Percentiles rank a stretch among this genome's conserved stretches.
phyloP scores from a whole-genome alignment of 2,888 invertebrate genomes.

The Lordiphosa andalusiaca region DNA sequence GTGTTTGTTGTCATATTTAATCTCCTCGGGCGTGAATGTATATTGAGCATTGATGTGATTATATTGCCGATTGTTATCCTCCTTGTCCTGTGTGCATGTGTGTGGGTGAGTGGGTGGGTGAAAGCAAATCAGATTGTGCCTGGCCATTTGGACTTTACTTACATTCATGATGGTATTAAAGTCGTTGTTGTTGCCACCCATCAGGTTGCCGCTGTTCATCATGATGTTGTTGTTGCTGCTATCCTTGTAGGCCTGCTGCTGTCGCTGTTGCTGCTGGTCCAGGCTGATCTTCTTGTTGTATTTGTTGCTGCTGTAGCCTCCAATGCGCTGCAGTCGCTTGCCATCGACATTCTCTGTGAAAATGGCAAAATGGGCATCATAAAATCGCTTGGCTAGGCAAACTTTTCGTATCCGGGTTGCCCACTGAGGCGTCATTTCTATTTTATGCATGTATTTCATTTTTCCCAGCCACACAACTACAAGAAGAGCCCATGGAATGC shows the following conservation, averaged over 20 bases:
- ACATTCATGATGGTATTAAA: slow-evolving; percentile 79
- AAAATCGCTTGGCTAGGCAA: slow-evolving; percentile 51
- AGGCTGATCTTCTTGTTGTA: slow-evolving; percentile 83
- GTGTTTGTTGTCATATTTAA: slow-evolving; percentile 89
- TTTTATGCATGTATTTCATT: slow-evolving; percentile 39
- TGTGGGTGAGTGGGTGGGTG: not conserved
- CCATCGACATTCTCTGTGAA: slow-evolving; percentile 80
- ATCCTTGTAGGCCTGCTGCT: slow-evolving; percentile 76
- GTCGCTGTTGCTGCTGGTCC: slow-evolving; percentile 80
- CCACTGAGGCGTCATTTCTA: slow-evolving; percentile 50
- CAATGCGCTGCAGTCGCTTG: slow-evolving; percentile 83
- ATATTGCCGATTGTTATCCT: slow-evolving; percentile 80
- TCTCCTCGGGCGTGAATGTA: slow-evolving; percentile 87
- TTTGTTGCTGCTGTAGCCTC: slow-evolving; percentile 81
- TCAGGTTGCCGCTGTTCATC: slow-evolving; percentile 67
- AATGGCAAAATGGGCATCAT: slow-evolving; percentile 44
- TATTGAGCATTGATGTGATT: slow-evolving; percentile 82
- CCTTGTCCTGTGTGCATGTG: slow-evolving; percentile 69
- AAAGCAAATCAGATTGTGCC: too few relatives aligned
- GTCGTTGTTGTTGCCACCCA: slow-evolving; percentile 75
- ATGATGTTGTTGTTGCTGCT: slow-evolving; percentile 77
- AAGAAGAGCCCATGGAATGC: slow-evolving; percentile 41
- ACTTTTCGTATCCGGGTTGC: slow-evolving; percentile 43
- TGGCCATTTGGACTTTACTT: slow-evolving; percentile 43
- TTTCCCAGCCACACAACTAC: slow-evolving; percentile 6